Percentiles rank a stretch among this genome's conserved stretches.
phyloP scores from a whole-genome alignment of 2,888 invertebrate species.

The Eurytoma adleriae region DNA sequence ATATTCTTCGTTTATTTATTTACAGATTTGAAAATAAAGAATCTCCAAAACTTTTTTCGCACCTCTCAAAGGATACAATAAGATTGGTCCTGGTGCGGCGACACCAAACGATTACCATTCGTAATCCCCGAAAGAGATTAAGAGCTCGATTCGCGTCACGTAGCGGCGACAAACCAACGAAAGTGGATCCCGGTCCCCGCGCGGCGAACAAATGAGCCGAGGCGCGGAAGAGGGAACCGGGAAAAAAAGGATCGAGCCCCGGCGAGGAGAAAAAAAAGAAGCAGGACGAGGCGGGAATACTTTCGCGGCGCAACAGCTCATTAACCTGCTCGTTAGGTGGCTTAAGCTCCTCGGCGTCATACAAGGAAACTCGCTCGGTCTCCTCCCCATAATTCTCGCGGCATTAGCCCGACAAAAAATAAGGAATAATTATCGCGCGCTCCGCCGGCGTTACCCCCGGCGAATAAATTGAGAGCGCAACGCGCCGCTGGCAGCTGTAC shows the following conservation, averaged over 20 bases:
- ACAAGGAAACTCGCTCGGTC: not conserved
- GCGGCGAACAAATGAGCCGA: not conserved
- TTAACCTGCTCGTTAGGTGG: constrained; percentile 37
- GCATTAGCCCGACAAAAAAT: constrained; percentile 35
- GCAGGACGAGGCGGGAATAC: constrained; percentile 1
- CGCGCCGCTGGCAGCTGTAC: too few relatives aligned
- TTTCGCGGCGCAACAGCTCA: constrained; percentile 28
- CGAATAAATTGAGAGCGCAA: constrained; percentile 6
- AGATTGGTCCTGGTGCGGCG: too few relatives aligned
- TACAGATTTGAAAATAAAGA: too few relatives aligned
- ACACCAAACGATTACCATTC: too few relatives aligned
- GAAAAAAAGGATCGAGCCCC: not conserved
- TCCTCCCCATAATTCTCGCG: not conserved
- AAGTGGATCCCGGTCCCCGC: not conserved
- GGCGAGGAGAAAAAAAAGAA: not conserved
- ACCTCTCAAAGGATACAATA: too few relatives aligned
- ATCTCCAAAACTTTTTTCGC: too few relatives aligned
- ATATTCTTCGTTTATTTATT: too few relatives aligned
- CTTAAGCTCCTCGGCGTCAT: not conserved
- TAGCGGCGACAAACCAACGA: not conserved
- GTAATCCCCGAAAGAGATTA: not conserved
- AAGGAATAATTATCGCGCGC: constrained; percentile 39
- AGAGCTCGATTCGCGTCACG: constrained; percentile 1
- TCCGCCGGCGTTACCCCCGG: not conserved
- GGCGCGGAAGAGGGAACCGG: not conserved